Conservation (phyloP, 1,140 invertebrate species). For the Drosophila elegans region DNA sequence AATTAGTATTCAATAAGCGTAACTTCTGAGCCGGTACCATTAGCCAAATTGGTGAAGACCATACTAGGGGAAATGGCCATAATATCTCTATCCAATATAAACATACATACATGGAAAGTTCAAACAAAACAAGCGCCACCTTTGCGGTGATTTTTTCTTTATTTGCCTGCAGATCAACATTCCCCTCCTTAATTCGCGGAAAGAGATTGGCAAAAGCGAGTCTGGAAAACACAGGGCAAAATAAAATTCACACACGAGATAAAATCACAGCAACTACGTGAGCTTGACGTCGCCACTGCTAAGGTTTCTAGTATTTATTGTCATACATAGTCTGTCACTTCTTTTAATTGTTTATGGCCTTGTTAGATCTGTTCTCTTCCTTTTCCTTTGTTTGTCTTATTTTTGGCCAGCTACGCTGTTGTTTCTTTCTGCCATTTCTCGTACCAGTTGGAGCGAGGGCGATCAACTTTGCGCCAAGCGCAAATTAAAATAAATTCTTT, state of each 20-base stretch:
- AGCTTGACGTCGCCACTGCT: conserved; percentile 34
- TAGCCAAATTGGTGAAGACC: conserved; percentile 55
- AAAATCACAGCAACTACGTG: conserved; percentile 54
- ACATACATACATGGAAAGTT: conserved; percentile 14
- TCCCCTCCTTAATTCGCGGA: conserved; percentile 43
- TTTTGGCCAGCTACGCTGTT: conserved; percentile 37
- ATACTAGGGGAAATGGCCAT: conserved; percentile 21
- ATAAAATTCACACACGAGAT: conserved; percentile 65
- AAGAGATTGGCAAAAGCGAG: conserved; percentile 29
- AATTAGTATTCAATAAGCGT: conserved; percentile 49
- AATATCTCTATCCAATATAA: conserved; percentile 12
- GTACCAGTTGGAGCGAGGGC: conserved; percentile 74
- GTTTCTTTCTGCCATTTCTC: conserved; percentile 41
- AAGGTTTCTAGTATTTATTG: conserved; percentile 56
- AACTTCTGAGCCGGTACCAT: conserved; percentile 41
- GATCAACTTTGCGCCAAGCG: conserved; percentile 69
- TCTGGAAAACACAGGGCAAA: conserved; percentile 20
- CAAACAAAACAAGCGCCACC: conserved; percentile 54
- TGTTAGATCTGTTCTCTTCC: conserved; percentile 38
- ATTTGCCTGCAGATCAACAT: conserved; percentile 26
- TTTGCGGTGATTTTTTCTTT: conserved; percentile 16
- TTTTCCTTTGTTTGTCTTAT: conserved; percentile 16
- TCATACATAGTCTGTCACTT: conserved; percentile 78
- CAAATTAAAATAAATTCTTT: conserved; percentile 57
- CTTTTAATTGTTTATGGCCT: conserved; percentile 76